Percentiles rank a stretch among this genome's conserved stretches.
Conservation (phyloP, 2,113 vertebrate genomes). For the Erythrolamprus reginae region DNA sequence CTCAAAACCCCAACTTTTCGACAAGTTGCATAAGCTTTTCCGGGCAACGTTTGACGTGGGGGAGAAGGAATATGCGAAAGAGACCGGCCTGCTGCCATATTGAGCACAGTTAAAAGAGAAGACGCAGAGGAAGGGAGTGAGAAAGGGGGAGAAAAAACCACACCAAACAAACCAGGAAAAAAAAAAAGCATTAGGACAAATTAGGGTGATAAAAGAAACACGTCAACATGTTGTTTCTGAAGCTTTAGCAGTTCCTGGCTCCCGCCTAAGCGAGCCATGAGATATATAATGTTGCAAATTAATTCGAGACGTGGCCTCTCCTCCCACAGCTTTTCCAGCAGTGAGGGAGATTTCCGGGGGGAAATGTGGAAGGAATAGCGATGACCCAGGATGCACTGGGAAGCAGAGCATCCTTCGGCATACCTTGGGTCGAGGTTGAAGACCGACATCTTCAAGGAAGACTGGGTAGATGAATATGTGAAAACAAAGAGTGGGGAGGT, state of each 20-base stretch:
- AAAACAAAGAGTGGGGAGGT: neutral
- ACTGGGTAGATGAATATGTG: neutral
- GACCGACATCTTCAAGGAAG: too few species aligned
- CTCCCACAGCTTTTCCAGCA: neutral
- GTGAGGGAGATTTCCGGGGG: neutral
- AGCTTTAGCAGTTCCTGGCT: slow-evolving; percentile 56
- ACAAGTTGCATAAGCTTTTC: slow-evolving; percentile 67
- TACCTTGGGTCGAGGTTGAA: neutral
- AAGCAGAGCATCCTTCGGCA: neutral
- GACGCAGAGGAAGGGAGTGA: slow-evolving; percentile 28
- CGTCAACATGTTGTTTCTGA: slow-evolving; percentile 61
- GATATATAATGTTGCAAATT: slow-evolving; percentile 41
- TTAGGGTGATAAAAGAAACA: slow-evolving; percentile 47
- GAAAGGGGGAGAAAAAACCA: too few species aligned
- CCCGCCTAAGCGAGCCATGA: slow-evolving; percentile 57
- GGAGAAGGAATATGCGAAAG: slow-evolving; percentile 14
- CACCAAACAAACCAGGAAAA: too few species aligned
- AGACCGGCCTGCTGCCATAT: slow-evolving; percentile 50
- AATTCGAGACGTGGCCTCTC: slow-evolving; percentile 16
- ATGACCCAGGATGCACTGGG: neutral
- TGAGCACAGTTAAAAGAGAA: slow-evolving; percentile 53
- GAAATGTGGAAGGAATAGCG: neutral
- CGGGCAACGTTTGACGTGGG: slow-evolving; percentile 63
- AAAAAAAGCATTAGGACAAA: slow-evolving; percentile 47
- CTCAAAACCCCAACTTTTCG: slow-evolving; percentile 57